Evolutionary conservation across 1,140 invertebrate species (phyloP).

Genomic region (Drosophila chauvacae): DNA sequence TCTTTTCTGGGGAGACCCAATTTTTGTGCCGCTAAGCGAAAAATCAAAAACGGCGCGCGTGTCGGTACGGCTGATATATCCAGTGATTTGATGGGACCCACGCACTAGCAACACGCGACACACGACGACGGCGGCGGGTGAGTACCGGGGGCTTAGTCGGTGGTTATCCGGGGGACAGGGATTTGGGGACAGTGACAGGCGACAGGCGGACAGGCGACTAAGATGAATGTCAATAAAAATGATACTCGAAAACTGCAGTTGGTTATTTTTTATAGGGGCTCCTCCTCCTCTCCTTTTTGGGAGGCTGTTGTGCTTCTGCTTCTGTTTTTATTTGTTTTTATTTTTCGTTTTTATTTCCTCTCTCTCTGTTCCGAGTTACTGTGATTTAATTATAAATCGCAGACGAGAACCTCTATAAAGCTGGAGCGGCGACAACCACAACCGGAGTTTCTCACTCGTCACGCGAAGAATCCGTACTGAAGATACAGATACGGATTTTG

Average conservation of each 20-base stretch:
- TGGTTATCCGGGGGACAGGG: slow-evolving; percentile 22
- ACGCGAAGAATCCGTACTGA: slow-evolving; percentile 77
- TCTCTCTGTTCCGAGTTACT: slow-evolving; percentile 29
- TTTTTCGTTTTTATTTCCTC: slow-evolving; percentile 19
- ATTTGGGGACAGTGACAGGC: slow-evolving; percentile 21
- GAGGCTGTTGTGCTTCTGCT: not conserved
- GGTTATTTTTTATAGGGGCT: not conserved
- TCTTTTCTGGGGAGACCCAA: slow-evolving; percentile 55
- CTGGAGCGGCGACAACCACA: slow-evolving; percentile 3
- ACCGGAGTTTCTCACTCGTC: slow-evolving; percentile 42
- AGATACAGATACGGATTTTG: slow-evolving; percentile 60
- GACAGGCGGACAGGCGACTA: slow-evolving; percentile 37
- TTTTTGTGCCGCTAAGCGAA: slow-evolving; percentile 57
- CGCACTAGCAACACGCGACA: slow-evolving; percentile 55
- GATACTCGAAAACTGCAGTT: slow-evolving; percentile 41
- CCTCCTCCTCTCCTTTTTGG: not conserved
- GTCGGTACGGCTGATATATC: slow-evolving; percentile 41
- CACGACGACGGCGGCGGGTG: slow-evolving; percentile 5
- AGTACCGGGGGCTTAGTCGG: slow-evolving; percentile 19
- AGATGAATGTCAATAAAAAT: slow-evolving; percentile 54
- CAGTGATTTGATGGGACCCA: slow-evolving; percentile 38
- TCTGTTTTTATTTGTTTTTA: slow-evolving; percentile 24
- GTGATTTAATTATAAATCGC: slow-evolving; percentile 50
- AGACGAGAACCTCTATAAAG: slow-evolving; percentile 27
- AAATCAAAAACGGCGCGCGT: slow-evolving; percentile 55